Evolutionary conservation across 1,140 invertebrate genomes (phyloP).

Genomic region (Drosophila leontia): DNA sequence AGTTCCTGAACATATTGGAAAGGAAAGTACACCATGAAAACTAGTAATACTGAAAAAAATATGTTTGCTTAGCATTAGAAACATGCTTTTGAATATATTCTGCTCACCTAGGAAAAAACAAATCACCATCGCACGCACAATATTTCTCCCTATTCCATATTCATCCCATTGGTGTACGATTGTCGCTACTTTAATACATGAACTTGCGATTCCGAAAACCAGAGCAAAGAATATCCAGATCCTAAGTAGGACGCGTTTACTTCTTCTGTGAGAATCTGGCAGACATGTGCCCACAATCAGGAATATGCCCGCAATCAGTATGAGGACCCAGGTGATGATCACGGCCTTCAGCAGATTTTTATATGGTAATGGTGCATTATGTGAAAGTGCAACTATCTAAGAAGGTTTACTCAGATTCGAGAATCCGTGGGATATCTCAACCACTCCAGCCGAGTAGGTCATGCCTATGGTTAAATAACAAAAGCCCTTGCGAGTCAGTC

Average conservation of each 20-base stretch:
- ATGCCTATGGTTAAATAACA: not conserved
- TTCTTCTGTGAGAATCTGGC: not conserved
- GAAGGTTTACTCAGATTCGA: not conserved
- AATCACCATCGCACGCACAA: no score
- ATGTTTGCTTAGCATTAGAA: not conserved
- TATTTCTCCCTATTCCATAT: not conserved
- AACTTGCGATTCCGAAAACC: not conserved
- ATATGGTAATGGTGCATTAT: not conserved
- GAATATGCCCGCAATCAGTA: not conserved
- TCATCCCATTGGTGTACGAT: not conserved
- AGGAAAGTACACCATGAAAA: conserved; percentile 7
- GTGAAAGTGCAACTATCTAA: not conserved
- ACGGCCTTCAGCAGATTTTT: not conserved
- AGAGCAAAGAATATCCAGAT: conserved; percentile 3
- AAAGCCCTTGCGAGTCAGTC: not conserved
- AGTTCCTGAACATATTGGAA: not conserved
- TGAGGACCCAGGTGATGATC: not conserved
- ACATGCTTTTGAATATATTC: not conserved
- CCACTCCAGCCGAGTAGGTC: not conserved
- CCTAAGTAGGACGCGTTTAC: not conserved
- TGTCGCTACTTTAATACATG: not conserved
- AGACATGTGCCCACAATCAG: not conserved
- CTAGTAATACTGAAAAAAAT: conserved; percentile 8
- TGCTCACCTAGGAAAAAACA: conserved; percentile 6
- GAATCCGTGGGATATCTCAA: not conserved